Evolutionary conservation across 2,797 vertebrate species (phyloP), one percentile per base, ranked within the genome.

Genomic region (Cichlasoma orientale): DNA sequence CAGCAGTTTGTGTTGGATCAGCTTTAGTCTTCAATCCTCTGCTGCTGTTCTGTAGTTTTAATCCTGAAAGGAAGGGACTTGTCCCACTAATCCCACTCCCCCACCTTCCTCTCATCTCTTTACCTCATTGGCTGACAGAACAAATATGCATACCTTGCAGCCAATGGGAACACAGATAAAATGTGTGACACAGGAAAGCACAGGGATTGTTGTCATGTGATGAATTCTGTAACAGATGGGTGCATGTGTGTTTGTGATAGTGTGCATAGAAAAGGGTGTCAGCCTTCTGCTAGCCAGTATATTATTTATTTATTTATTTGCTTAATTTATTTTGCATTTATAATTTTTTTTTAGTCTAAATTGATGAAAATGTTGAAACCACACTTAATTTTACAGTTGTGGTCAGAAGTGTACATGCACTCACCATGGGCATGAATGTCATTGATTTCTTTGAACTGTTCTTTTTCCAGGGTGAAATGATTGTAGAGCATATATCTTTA

Each of bases 11-110:
- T 85, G 66, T 74, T 56, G 38, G 82, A 94, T 79, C 59, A 83
- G 90, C 87, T 88, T 90, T 82, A 86, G 88, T 71, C 69, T 80
- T 86, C 90, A 93, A 93, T 94, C 92, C 93, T 84, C 85, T 82
- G 80, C 75, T 88, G 85, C 86, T 85, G 80, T 85, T 85, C 85
- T 82, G 70, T 70, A 73, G 78, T 85, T 90, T 90, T 94, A 94
- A 94, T 94, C 92, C 93, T 13, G 41, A 77, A 78, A 44, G 80
- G 79, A 38, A 23, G 69, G 78, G 53, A 58, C 78, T 55, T 18
- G 63, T 66, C 41, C 16, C 25, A 38, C 44, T 59, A 16, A 38
- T 54, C 44, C 80, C 7, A 23, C 56, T 44, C n/a, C 53, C 70
- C 70, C 33, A 41, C 54, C 75, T 44, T 41, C 57, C 59, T 52